Percentiles rank a stretch among this genome's conserved stretches.
Conservation (phyloP, 2,797 vertebrate genomes). For the Limosa lapponica region DNA sequence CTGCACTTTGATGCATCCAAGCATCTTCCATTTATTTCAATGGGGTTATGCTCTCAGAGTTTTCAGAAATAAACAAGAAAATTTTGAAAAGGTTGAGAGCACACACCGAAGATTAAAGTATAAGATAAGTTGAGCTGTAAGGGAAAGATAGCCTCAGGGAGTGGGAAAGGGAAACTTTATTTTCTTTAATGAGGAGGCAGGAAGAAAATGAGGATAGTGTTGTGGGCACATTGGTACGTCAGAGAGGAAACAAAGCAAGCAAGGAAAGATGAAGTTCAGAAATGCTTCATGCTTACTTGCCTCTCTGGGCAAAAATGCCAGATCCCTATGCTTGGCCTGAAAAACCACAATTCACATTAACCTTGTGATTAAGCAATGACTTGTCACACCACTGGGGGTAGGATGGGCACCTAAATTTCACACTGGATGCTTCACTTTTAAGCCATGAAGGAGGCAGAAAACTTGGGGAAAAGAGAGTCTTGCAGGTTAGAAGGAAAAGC, state of each 20-base stretch:
- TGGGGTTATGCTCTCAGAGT: background rate
- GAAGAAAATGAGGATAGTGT: background rate
- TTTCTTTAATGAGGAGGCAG: slow-evolving; percentile 1
- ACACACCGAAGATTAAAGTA: slow-evolving; percentile 9
- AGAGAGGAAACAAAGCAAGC: background rate
- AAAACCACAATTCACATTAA: background rate
- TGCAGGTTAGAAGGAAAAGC: background rate
- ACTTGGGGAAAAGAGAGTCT: background rate
- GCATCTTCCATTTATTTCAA: slow-evolving; percentile 35
- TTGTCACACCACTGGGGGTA: background rate
- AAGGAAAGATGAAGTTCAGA: background rate
- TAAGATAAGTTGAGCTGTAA: background rate
- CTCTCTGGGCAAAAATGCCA: background rate
- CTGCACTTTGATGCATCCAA: background rate
- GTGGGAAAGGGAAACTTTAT: background rate
- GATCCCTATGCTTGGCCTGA: background rate
- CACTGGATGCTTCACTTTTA: background rate
- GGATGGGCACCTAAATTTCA: background rate
- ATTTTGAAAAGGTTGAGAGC: slow-evolving; percentile 11
- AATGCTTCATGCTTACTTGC: background rate
- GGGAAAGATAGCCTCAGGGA: slow-evolving; percentile 22
- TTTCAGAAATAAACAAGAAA: slow-evolving; percentile 28
- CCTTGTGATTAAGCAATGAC: background rate
- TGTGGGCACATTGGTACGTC: background rate
- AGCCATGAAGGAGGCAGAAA: background rate